A percentile compares a stretch with the other conserved stretches of the same genome.
phyloP scores from a whole-genome alignment of 1,140 invertebrate species.

The Calycopis cecrops region DNA sequence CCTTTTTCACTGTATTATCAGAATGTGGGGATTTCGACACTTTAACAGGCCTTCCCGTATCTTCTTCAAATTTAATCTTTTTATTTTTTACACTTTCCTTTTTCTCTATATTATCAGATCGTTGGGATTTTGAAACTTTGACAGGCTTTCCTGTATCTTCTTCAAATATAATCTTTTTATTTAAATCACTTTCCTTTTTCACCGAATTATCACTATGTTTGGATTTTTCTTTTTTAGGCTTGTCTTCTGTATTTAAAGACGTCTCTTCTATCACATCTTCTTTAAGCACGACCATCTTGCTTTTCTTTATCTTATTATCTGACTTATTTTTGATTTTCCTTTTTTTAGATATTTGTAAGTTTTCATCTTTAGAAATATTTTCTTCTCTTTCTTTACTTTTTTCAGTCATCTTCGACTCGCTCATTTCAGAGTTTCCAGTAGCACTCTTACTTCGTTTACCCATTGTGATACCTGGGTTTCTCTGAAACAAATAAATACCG shows the following conservation, averaged over 20 bases:
- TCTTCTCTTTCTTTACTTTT: background rate
- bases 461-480: background rate
- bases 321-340: slow-evolving; percentile 1
- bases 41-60: background rate
- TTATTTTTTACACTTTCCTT: background rate
- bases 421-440: background rate
- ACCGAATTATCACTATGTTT: background rate
- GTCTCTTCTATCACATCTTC: background rate
- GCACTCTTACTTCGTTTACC: background rate
- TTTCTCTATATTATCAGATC: background rate
- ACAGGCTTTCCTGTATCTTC: too few species aligned
- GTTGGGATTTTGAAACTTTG: background rate
- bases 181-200: background rate
- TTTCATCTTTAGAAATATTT: background rate
- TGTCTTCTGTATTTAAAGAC: background rate
- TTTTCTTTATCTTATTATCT: background rate
- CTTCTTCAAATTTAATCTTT: background rate
- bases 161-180: background rate
- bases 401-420: background rate
- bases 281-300: background rate
- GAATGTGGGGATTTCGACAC: background rate
- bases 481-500: too few species aligned
- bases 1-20: background rate
- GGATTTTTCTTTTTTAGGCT: background rate
- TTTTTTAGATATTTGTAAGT: background rate